A percentile compares a stretch with the other conserved stretches of the same genome.
phyloP scores from a whole-genome alignment of 2,113 vertebrate genomes.

The Rhinichthys klamathensis region DNA sequence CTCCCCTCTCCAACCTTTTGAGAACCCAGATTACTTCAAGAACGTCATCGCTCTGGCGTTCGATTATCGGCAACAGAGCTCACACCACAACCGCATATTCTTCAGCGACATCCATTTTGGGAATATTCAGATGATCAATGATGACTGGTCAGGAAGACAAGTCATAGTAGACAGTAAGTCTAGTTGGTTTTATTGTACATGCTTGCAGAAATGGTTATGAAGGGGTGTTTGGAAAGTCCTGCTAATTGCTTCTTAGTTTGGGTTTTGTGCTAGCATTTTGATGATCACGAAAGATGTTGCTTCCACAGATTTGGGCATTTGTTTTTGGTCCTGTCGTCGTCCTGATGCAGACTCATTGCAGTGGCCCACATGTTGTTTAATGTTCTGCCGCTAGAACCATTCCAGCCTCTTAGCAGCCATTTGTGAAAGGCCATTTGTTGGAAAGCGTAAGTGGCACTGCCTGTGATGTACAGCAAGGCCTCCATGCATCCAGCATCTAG shows the following conservation, averaged over 20 bases:
- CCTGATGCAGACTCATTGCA: constrained; percentile 44
- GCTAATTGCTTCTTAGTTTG: constrained; percentile 17
- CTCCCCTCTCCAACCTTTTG: constrained; percentile 90
- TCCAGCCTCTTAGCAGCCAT: constrained; percentile 52
- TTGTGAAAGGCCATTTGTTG: constrained; percentile 66
- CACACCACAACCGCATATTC: constrained; percentile 91
- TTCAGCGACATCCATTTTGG: constrained; percentile 96
- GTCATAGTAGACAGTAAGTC: constrained; percentile 93
- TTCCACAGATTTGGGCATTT: not conserved
- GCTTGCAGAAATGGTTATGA: not conserved
- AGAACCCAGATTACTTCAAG: constrained; percentile 92
- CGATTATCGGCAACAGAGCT: constrained; percentile 85
- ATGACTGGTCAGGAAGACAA: constrained; percentile 90
- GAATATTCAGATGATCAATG: constrained; percentile 96
- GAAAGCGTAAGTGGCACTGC: constrained; percentile 61
- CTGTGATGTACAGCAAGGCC: constrained; percentile 65
- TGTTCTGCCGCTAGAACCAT: constrained; percentile 45
- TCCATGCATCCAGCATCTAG: constrained; percentile 64
- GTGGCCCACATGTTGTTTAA: constrained; percentile 50
- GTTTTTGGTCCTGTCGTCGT: constrained; percentile 40
- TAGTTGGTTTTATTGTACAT: not conserved
- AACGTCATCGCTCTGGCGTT: constrained; percentile 94
- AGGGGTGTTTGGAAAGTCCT: constrained; percentile 20
- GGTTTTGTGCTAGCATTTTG: not conserved
- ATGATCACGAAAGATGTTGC: not conserved